Conservation (phyloP, 2,113 vertebrate species). For the Dipodomys ordii region DNA sequence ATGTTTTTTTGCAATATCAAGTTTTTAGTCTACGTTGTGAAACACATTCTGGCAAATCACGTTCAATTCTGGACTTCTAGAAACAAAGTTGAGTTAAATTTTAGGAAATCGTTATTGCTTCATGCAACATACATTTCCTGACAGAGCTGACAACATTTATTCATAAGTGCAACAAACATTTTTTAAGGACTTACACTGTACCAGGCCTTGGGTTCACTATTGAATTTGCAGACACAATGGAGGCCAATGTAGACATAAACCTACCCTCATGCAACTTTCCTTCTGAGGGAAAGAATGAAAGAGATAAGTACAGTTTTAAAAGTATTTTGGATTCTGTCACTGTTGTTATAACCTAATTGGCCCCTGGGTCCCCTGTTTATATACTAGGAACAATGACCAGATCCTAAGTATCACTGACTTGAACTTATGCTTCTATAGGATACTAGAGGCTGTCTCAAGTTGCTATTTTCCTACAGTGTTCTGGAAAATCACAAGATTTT, state of each 20-base stretch:
- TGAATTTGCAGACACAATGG: neutral
- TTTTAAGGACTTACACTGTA: neutral
- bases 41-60: conserved; percentile 65
- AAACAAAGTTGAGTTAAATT: conserved; percentile 19
- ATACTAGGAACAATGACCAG: neutral
- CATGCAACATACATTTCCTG: neutral
- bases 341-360: neutral
- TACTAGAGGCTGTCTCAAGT: neutral
- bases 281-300: neutral
- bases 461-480: conserved; percentile 12
- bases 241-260: neutral
- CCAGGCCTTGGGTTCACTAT: neutral
- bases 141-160: neutral
- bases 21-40: conserved; percentile 64
- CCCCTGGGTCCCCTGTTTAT: neutral
- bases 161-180: neutral
- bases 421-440: neutral
- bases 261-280: neutral
- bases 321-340: neutral
- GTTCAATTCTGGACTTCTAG: conserved; percentile 20
- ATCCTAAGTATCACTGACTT: neutral
- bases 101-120: neutral
- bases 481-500: neutral
- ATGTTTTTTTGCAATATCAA: conserved; percentile 34
- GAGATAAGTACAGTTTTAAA: neutral